Conservation (phyloP, 2,113 vertebrate species). For the Myotis davidii region DNA sequence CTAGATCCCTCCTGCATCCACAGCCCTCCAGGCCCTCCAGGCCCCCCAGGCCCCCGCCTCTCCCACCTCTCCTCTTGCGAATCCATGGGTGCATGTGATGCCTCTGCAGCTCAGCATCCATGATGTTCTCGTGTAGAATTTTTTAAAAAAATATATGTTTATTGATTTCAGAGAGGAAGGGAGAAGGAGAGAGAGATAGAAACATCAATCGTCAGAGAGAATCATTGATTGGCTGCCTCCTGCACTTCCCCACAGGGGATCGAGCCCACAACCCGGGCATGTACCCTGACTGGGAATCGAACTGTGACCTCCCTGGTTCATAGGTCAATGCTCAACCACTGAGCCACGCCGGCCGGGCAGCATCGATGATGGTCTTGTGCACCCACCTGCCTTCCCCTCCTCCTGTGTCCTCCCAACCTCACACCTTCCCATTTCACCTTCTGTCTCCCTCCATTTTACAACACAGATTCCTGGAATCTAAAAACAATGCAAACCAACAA, state of each 20-base stretch:
- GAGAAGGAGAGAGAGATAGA: no score
- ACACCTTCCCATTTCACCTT: not conserved
- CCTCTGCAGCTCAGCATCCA: not conserved
- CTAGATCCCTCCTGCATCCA: not conserved
- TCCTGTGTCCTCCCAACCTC: not conserved
- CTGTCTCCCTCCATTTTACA: not conserved
- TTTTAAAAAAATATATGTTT: no score
- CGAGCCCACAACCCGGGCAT: no score
- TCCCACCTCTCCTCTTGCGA: not conserved
- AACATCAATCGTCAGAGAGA: no score
- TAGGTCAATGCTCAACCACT: no score
- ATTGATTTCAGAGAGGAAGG: no score
- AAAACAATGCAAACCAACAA: not conserved
- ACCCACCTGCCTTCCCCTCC: not conserved
- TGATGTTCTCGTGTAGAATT: no score
- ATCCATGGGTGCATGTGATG: not conserved
- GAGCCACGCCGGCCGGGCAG: no score
- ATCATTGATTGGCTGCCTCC: no score
- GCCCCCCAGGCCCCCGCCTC: not conserved
- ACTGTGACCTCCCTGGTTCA: no score
- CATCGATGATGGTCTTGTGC: not conserved
- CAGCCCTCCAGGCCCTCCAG: accelerated
- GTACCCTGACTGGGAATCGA: no score
- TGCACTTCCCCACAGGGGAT: no score
- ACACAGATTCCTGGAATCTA: not conserved